phyloP scores from a whole-genome alignment of 2,113 vertebrate species.

The Cinclus cinclus region DNA sequence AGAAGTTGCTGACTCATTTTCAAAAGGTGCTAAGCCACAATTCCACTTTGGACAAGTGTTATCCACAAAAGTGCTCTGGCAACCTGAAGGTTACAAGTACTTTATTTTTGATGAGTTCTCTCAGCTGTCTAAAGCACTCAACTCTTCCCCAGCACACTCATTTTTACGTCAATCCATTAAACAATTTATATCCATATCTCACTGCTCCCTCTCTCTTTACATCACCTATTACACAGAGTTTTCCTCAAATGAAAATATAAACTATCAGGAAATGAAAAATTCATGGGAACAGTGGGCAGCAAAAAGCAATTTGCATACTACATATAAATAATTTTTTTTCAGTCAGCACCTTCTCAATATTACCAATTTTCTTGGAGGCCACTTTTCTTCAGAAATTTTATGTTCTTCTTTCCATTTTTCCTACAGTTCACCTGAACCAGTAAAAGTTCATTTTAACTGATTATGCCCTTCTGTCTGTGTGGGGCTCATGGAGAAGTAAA shows the following conservation, averaged over 20 bases:
- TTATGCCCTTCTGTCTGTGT: neutral
- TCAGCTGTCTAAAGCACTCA: neutral
- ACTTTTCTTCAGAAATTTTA: neutral
- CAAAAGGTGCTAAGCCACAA: conserved; percentile 26
- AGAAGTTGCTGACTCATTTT: conserved; percentile 38
- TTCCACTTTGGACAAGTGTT: conserved; percentile 8
- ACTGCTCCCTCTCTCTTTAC: neutral
- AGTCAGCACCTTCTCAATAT: neutral
- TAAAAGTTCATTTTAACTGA: neutral
- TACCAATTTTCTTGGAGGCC: neutral
- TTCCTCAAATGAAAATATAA: neutral
- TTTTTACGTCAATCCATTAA: neutral
- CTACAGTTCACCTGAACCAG: neutral
- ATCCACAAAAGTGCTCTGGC: neutral
- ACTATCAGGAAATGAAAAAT: neutral
- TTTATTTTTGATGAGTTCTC: neutral
- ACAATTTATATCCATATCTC: neutral
- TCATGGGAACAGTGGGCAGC: neutral
- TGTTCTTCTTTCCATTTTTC: neutral
- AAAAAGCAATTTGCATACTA: neutral
- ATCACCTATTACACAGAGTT: neutral
- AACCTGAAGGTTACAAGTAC: neutral
- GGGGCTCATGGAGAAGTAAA: neutral
- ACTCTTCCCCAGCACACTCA: neutral
- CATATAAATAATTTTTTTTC: neutral